A percentile compares a stretch with the other conserved stretches of the same genome.
phyloP scores from a whole-genome alignment of 1,140 invertebrate species.

The Drosophila equinoxialis region DNA sequence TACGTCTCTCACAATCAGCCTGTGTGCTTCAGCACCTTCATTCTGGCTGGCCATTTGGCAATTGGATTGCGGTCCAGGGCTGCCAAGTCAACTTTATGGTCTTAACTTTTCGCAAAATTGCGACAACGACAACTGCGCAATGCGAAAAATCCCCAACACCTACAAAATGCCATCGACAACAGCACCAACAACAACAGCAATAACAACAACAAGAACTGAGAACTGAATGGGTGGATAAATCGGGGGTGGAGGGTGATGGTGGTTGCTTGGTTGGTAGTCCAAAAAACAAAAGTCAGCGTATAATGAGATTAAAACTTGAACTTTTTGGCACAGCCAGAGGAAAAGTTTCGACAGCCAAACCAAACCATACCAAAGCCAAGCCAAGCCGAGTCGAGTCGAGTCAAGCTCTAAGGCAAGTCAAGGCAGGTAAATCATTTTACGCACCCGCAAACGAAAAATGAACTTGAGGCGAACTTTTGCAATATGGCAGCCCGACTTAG shows the following conservation, averaged over 20 bases:
- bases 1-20: conserved; percentile 10
- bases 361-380: conserved; percentile 8
- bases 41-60: conserved; percentile 54
- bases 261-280: conserved; percentile 29
- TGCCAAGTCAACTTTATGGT: conserved; percentile 69
- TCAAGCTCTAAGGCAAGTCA: background rate
- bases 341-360: conserved; percentile 74
- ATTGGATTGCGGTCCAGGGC: conserved; percentile 73
- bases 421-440: conserved; percentile 79
- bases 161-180: conserved; percentile 27
- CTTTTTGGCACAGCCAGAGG: conserved; percentile 64
- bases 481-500: conserved; percentile 59
- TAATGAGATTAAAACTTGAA: conserved; percentile 82
- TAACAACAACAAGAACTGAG: background rate
- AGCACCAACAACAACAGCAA: background rate
- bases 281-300: conserved; percentile 80
- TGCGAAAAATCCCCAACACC: conserved; percentile 70
- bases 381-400: conserved; percentile 10
- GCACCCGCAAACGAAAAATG: conserved; percentile 75
- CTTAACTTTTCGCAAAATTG: conserved; percentile 47
- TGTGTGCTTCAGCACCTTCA: conserved; percentile 4
- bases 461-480: conserved; percentile 71
- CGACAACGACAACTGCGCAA: conserved; percentile 64
- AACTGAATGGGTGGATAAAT: conserved; percentile 5
- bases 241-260: conserved; percentile 19